Base-by-base conservation (phyloP, 2,888 invertebrate genomes). In the Rhamnusium bicolor region DNA sequence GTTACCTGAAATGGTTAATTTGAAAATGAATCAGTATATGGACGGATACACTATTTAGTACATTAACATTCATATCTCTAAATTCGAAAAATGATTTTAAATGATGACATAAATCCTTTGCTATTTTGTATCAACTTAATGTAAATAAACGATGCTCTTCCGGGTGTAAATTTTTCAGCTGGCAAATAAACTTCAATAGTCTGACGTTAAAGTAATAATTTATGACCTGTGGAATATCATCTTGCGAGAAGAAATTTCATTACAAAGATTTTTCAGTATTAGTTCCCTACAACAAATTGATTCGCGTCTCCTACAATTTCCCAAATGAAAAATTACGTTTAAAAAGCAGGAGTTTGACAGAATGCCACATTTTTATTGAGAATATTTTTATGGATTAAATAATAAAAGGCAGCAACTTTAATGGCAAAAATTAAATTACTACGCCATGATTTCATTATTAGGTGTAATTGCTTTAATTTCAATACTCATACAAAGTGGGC, bases 211-310 rank as follows among this genome's bases (percentile, higher is more conserved):
- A 27, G 63, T 65, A 49, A 65, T 65, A 80, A 80, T 78, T 80
- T 80, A 80, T 74, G 53, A 54, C 69, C 63, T 69, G 65, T 32
- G 56, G 73, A 72, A 78, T 68, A 71, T 74, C 75, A 74, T 74
- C 66, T 63, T 69, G 66, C 69, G 51, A 73, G 40, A 72, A 68
- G 72, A 78, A 78, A 77, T 78, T 78, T 78, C 76, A 80, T 80
- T 77, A 76, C 66, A 72, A 69, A 71, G 72, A 77, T 78, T 78
- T 77, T 74, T 77, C 78, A 77, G 74, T 72, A 72, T 76, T 75
- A 79, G 74, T 78, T 75, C 53, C 71, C 74, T 73, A 71, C 70
- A 69, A 77, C 73, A 76, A 79, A 79, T 79, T 78, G 78, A 77
- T 79, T 79, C 74, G 71, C 73, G 74, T 75, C 73, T 72, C 51